Conservation (phyloP, 2,113 vertebrate species). For the Tricholaema leucomelas region DNA sequence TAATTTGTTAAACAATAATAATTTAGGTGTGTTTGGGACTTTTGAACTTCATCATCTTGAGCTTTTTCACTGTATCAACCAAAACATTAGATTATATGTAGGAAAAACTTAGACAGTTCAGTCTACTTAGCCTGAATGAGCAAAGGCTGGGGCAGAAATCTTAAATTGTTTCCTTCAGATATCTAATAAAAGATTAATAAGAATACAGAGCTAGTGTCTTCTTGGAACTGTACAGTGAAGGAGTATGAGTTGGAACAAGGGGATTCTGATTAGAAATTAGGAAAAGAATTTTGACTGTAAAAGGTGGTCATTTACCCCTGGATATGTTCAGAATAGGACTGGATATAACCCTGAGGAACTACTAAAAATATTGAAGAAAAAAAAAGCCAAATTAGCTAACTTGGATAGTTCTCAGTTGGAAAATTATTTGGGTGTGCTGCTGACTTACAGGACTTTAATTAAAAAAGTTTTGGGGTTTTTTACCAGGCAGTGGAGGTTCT, state of each 20-base stretch:
- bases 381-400: not conserved
- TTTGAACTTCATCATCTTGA: constrained; percentile 12
- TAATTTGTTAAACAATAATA: not conserved
- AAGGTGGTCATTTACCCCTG: not conserved
- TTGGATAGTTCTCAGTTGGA: not conserved
- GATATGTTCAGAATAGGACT: not conserved
- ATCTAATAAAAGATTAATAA: not conserved
- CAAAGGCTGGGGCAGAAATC: not conserved
- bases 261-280: not conserved
- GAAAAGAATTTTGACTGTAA: not conserved
- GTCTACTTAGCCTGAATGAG: not conserved
- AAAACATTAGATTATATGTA: not conserved
- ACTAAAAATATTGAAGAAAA: not conserved
- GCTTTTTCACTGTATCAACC: not conserved
- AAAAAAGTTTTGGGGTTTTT: not conserved
- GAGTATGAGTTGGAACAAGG: not conserved
- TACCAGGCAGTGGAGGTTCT: not conserved
- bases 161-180: not conserved
- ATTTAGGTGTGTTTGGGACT: not conserved
- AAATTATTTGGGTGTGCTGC: not conserved
- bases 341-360: not conserved
- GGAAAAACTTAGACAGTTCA: not conserved
- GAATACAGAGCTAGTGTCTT: not conserved
- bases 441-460: not conserved
- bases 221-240: not conserved